phyloP scores from a whole-genome alignment of 2,888 invertebrate genomes.

The Euplagia quadripunctaria region DNA sequence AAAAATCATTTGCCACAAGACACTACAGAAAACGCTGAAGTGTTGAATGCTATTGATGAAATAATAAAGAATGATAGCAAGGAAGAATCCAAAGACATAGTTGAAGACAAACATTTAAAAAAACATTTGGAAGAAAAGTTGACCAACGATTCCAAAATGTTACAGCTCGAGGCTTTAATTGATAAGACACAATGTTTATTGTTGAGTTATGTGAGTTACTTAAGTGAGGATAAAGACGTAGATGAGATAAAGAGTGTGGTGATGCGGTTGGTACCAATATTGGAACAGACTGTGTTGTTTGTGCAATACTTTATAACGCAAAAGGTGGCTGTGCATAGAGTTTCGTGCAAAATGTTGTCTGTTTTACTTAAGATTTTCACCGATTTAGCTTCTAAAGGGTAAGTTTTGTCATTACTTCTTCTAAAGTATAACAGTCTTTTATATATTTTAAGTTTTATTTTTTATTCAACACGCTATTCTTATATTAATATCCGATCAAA shows the following conservation, averaged over 20 bases:
- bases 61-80: constrained; percentile 71
- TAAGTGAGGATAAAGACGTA: constrained; percentile 61
- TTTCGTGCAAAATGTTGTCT: constrained; percentile 94
- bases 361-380: constrained; percentile 94
- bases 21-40: constrained; percentile 64
- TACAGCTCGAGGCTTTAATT: constrained; percentile 86
- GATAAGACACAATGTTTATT: constrained; percentile 76
- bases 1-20: constrained; percentile 76
- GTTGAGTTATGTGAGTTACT: constrained; percentile 75
- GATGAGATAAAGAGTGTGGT: constrained; percentile 71
- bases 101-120: constrained; percentile 90
- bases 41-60: constrained; percentile 74
- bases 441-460: no score
- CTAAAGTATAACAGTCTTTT: no score
- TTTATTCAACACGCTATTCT: no score
- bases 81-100: constrained; percentile 82
- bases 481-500: neutral
- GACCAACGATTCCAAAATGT: constrained; percentile 85
- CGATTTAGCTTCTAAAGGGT: constrained; percentile 91
- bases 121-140: constrained; percentile 89
- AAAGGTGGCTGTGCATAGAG: constrained; percentile 92
- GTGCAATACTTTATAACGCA: constrained; percentile 93
- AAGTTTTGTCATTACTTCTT: constrained; percentile 69
- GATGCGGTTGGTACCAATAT: constrained; percentile 88
- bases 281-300: constrained; percentile 92